A percentile compares a stretch with the other conserved stretches of the same genome.
These are phyloP conservation scores for Drosophila sordidula DNA, from an alignment of 2,888 invertebrate genomes.

Conservation along the genomic window DNA sequence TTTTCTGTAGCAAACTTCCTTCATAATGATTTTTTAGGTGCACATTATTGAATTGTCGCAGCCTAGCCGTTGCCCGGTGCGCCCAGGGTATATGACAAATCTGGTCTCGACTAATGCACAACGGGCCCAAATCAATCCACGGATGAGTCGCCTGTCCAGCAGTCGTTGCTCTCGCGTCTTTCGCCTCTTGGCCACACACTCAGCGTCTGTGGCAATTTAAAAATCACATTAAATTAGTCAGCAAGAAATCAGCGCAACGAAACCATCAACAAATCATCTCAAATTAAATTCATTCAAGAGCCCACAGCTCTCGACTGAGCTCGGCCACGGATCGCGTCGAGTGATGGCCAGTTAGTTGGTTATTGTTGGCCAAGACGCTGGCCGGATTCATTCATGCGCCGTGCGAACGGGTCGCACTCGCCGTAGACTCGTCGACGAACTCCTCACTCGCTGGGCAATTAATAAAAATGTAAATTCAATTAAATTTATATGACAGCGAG, in stretches of 20 bases:
- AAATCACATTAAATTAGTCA: conserved; percentile 82
- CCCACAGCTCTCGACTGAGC: conserved; percentile 22
- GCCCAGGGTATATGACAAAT: conserved; percentile 4
- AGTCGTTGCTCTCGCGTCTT: conserved; percentile 9
- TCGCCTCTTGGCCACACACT: conserved; percentile 60
- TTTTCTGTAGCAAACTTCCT: too few relatives aligned
- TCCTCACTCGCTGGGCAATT: conserved; percentile 70
- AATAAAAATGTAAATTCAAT: conserved; percentile 85
- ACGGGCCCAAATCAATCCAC: conserved; percentile 69
- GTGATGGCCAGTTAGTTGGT: conserved; percentile 3
- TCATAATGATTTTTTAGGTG: too few relatives aligned
- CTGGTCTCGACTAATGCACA: conserved; percentile 42
- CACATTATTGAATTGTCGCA: too few relatives aligned
- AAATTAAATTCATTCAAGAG: conserved; percentile 80
- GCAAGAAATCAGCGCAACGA: conserved; percentile 81
- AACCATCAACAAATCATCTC: conserved; percentile 81
- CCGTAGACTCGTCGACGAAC: background rate
- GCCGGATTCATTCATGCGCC: conserved; percentile 60
- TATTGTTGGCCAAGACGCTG: conserved; percentile 2
- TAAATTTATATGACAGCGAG: conserved; percentile 84
- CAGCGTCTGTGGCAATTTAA: conserved; percentile 74
- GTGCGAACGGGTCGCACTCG: conserved; percentile 56
- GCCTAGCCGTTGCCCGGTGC: too few relatives aligned
- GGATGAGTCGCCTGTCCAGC: conserved; percentile 27
- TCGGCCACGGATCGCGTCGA: conserved; percentile 8